A percentile compares a stretch with the other conserved stretches of the same genome.
phyloP scores from a whole-genome alignment of 92 coral and sea anemone genomes.

The Porites divaricata region DNA sequence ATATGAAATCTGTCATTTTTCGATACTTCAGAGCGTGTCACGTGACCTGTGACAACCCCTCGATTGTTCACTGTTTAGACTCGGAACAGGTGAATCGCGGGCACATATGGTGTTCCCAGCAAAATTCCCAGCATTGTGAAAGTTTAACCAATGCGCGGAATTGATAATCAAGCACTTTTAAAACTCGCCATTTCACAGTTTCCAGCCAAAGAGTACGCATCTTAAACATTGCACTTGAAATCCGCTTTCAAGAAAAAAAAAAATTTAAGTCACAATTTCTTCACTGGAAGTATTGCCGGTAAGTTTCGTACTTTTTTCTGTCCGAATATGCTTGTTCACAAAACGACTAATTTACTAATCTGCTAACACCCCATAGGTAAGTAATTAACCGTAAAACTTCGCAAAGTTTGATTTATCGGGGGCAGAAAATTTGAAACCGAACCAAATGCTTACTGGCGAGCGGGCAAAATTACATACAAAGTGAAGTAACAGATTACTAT shows the following conservation, averaged over 20 bases:
- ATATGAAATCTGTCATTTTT: slow-evolving; percentile 80
- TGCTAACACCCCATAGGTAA: slow-evolving; percentile 30
- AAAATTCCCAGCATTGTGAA: slow-evolving; percentile 86
- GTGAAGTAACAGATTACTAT: not conserved
- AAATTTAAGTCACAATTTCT: not conserved
- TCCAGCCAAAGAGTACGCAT: slow-evolving; percentile 12
- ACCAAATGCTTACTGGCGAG: not conserved
- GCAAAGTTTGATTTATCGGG: slow-evolving; percentile 38
- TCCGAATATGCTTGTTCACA: not conserved
- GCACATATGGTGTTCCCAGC: slow-evolving; percentile 67
- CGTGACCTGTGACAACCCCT: slow-evolving; percentile 67
- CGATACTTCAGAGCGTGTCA: slow-evolving; percentile 77
- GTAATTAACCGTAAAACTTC: slow-evolving; percentile 39
- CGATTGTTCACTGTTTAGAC: slow-evolving; percentile 85
- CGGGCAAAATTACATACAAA: slow-evolving; percentile 27
- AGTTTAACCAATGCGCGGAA: slow-evolving; percentile 28
- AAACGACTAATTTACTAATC: slow-evolving; percentile 50
- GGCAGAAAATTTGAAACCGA: slow-evolving; percentile 15
- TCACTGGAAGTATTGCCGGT: not conserved
- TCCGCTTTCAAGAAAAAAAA: not conserved
- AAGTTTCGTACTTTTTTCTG: not conserved
- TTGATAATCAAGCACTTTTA: slow-evolving; percentile 31
- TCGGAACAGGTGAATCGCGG: slow-evolving; percentile 81
- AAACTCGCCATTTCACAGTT: slow-evolving; percentile 42
- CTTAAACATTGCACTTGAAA: not conserved